These are phyloP conservation scores for Dicrostonyx torquatus DNA, from an alignment of 2,797 vertebrate genomes.

Conservation along the genomic window DNA sequence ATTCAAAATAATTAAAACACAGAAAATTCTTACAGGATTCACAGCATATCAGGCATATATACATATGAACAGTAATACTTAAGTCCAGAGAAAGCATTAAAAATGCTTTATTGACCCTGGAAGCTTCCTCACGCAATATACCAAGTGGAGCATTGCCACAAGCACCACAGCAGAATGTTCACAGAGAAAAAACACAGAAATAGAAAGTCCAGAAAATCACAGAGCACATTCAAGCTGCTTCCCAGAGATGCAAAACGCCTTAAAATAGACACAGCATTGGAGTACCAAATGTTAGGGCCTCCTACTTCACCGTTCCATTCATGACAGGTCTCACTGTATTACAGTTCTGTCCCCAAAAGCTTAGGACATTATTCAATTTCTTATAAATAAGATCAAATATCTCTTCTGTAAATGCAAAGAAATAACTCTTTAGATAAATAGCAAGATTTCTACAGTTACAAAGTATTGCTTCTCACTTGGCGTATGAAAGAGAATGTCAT, in stretches of 20 bases:
- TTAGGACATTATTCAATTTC: conserved; percentile 47
- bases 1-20: conserved; percentile 59
- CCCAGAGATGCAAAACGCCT: conserved; percentile 61
- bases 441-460: conserved; percentile 57
- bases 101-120: conserved; percentile 50
- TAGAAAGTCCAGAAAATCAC: conserved; percentile 69
- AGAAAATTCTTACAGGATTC: conserved; percentile 65
- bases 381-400: conserved; percentile 65
- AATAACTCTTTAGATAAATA: conserved; percentile 49
- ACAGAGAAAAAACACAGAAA: conserved; percentile 64
- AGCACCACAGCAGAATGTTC: conserved; percentile 22
- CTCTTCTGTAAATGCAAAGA: conserved; percentile 48
- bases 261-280: conserved; percentile 56
- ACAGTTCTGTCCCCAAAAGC: conserved; percentile 49
- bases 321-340: conserved; percentile 40
- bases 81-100: conserved; percentile 67
- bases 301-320: conserved; percentile 19
- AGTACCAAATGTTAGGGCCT: conserved; percentile 22
- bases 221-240: conserved; percentile 63
- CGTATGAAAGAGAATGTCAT: conserved; percentile 51
- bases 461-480: conserved; percentile 57
- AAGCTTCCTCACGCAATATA: conserved; percentile 63
- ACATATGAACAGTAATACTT: conserved; percentile 9
- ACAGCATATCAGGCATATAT: conserved; percentile 47
- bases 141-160: conserved; percentile 55